Conservation (phyloP, 2,113 vertebrate genomes). For the Festucalex cinctus region DNA sequence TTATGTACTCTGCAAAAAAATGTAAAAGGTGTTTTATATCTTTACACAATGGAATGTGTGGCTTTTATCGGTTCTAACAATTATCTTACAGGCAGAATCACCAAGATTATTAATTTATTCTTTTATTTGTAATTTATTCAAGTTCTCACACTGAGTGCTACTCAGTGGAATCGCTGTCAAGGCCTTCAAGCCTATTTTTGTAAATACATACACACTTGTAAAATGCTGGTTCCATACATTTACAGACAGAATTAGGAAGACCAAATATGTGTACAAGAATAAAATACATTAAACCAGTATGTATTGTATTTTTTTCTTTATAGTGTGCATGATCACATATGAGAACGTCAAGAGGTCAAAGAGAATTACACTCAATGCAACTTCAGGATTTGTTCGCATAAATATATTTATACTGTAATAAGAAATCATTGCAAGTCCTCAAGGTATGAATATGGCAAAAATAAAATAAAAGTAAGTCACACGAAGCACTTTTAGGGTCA, state of each 20-base stretch:
- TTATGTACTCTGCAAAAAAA: constrained; percentile 31
- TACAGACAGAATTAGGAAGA: constrained; percentile 38
- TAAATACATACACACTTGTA: constrained; percentile 60
- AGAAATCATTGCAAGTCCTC: neutral
- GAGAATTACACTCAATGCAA: neutral
- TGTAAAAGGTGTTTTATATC: constrained; percentile 47
- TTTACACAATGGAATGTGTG: constrained; percentile 52
- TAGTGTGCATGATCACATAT: neutral
- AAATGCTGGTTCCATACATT: constrained; percentile 28
- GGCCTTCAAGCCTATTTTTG: constrained; percentile 45
- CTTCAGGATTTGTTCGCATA: neutral
- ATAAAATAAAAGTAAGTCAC: neutral
- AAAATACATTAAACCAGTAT: constrained; percentile 34
- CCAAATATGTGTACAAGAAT: constrained; percentile 36
- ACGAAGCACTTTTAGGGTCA: constrained; percentile 20
- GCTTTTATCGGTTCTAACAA: constrained; percentile 24
- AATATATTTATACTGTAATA: neutral
- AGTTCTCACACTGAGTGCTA: constrained; percentile 22
- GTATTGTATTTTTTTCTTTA: constrained; percentile 17
- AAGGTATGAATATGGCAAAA: neutral
- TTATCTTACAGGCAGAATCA: constrained; percentile 30
- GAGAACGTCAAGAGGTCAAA: neutral
- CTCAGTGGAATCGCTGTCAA: constrained; percentile 15
- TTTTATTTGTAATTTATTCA: constrained; percentile 51
- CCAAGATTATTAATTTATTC: constrained; percentile 6